These are phyloP conservation scores for Chrysolina americana DNA, from an alignment of 2,888 invertebrate species.

Conservation along the genomic window DNA sequence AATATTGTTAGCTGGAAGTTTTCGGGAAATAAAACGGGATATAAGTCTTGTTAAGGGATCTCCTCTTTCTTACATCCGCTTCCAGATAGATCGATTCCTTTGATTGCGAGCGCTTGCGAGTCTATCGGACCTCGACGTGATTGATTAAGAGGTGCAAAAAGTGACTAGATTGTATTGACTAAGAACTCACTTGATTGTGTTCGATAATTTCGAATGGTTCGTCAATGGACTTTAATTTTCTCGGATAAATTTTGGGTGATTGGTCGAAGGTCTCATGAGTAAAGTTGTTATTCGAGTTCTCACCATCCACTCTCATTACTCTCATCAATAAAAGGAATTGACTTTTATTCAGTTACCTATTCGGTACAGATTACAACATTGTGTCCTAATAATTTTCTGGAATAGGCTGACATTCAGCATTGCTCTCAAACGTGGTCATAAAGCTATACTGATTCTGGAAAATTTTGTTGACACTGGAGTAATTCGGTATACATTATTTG, in stretches of 20 bases:
- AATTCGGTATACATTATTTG: too few species aligned
- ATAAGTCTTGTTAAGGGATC: slow-evolving; percentile 11
- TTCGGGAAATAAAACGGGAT: slow-evolving; percentile 16
- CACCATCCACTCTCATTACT: too few species aligned
- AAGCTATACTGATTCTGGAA: too few species aligned
- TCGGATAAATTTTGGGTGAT: not conserved
- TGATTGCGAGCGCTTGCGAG: slow-evolving; percentile 13
- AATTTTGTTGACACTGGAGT: too few species aligned
- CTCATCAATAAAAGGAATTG: too few species aligned
- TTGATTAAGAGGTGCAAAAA: slow-evolving; percentile 8
- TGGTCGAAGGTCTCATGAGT: too few species aligned
- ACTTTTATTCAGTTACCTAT: too few species aligned
- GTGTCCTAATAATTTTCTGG: too few species aligned
- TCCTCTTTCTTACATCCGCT: not conserved
- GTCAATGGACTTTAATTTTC: not conserved
- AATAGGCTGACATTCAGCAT: too few species aligned
- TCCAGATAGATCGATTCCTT: not conserved
- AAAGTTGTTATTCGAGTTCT: too few species aligned
- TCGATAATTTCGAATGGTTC: not conserved
- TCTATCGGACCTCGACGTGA: slow-evolving; percentile 6
- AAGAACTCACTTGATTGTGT: not conserved
- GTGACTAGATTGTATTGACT: slow-evolving; percentile 7
- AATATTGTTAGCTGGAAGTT: slow-evolving; percentile 5
- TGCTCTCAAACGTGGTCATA: too few species aligned
- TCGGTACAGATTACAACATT: too few species aligned